Conservation (phyloP, 2,113 vertebrate species). For the Bubalus kerabau region DNA sequence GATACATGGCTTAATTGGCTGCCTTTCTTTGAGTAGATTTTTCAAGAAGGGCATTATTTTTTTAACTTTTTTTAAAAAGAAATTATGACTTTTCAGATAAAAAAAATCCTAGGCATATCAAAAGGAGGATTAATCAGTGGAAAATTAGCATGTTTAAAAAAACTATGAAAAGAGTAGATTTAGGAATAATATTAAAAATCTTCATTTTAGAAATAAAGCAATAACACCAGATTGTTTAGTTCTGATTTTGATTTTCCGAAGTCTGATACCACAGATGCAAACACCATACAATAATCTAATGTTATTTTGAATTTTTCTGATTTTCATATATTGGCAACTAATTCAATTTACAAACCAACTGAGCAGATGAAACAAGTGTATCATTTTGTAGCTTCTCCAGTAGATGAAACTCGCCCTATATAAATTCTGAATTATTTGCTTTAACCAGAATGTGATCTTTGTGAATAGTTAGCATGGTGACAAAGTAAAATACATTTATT, state of each 20-base stretch:
- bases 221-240: background rate
- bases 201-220: background rate
- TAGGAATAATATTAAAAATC: background rate
- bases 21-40: background rate
- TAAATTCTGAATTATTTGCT: background rate
- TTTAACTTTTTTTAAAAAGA: background rate
- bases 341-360: background rate
- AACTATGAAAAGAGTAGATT: background rate
- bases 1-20: background rate
- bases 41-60: background rate
- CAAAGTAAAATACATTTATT: background rate
- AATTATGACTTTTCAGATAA: background rate
- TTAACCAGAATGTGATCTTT: background rate
- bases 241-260: background rate
- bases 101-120: background rate
- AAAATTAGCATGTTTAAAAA: constrained; percentile 1
- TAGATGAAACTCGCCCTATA: background rate
- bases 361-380: background rate
- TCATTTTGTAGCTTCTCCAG: background rate
- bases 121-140: background rate
- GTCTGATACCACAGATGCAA: background rate
- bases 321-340: background rate
- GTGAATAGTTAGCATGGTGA: background rate
- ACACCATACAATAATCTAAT: background rate
- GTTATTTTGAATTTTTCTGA: background rate